phyloP scores from a whole-genome alignment of 2,113 vertebrate genomes.

The Herpetotheres cachinnans region DNA sequence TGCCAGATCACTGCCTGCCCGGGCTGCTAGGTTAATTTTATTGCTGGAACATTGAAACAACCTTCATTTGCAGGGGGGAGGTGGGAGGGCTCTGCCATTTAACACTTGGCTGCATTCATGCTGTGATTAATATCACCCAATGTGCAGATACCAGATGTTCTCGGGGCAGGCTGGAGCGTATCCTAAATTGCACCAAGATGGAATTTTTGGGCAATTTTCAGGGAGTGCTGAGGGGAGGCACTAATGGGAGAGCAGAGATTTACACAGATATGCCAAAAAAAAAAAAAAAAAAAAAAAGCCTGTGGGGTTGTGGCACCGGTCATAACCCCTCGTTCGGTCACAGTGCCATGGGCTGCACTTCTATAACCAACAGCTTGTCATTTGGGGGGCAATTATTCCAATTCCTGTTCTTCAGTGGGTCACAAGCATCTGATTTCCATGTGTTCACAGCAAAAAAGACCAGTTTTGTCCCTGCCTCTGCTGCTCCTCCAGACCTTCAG shows the following conservation, averaged over 20 bases:
- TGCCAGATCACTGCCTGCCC: conserved; percentile 40
- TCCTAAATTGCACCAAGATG: conserved; percentile 52
- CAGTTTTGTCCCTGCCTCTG: not conserved
- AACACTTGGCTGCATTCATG: not conserved
- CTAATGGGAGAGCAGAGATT: not conserved
- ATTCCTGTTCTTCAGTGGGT: not conserved
- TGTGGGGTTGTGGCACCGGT: not conserved
- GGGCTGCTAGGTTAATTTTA: not conserved
- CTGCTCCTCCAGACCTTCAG: not conserved
- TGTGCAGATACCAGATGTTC: conserved; percentile 45
- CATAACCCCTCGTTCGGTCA: not conserved
- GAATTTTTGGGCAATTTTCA: conserved; percentile 45
- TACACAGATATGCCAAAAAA: not conserved
- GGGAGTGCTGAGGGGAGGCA: not conserved
- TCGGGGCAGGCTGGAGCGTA: conserved; percentile 35
- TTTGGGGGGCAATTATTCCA: not conserved
- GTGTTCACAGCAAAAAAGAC: not conserved
- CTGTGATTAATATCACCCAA: conserved; percentile 50
- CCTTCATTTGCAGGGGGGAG: not conserved
- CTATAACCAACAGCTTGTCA: not conserved
- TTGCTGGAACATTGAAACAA: conserved; percentile 18
- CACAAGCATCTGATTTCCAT: not conserved
- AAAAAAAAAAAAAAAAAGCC: not conserved
- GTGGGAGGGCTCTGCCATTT: not conserved
- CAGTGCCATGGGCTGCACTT: not conserved